Evolutionary conservation across 2,797 vertebrate species (phyloP), one percentile per base, ranked within the genome.

Genomic region (Argentina silus): DNA sequence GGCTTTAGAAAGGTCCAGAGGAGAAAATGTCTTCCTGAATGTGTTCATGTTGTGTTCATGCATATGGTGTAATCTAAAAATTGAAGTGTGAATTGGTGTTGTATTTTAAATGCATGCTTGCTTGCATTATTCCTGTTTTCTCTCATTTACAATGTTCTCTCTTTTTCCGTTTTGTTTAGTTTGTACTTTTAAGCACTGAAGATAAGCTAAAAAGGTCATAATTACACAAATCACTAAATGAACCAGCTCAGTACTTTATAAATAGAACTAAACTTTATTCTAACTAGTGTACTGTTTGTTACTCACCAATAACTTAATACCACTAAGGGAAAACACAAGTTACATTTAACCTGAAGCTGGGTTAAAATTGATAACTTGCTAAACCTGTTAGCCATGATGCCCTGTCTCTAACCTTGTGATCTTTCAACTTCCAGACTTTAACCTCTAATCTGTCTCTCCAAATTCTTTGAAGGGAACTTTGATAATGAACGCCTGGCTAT

Each of bases 401-500:
- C 76, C 77, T 83, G 81, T 81, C 57, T 91, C 89, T 95, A 94
- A 94, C 93, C 90, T 88, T 95, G 92, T 95, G 92, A 93, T 92
- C 86, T 94, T 94, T 94, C 84, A 93, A 86, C 92, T 92, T 95
- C 90, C 93, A 92, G 94, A 94, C 93, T 92, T 94, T 95, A 95
- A 96, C 95, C 94, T 95, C 94, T 93, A 96, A 96, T 94, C 89
- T 96, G 95, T 98, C 94, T 97, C 94, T 98, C 96, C 96, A 97
- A 97, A 97, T 96, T 97, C 95, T 97, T 96, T 97, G 94, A 98
- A 99, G 97, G 97, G 95, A 97, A 96, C 97, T 96, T 93, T 97
- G 97, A 98, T 98, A 96, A 96, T 96, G 97, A 99, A 88, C 96
- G 97, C 93, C 96, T 99, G 97, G 95, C 97, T 96, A 97, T 98